A percentile compares a stretch with the other conserved stretches of the same genome.
phyloP scores from a whole-genome alignment of 2,113 vertebrate genomes.

The Dermatemys mawii region DNA sequence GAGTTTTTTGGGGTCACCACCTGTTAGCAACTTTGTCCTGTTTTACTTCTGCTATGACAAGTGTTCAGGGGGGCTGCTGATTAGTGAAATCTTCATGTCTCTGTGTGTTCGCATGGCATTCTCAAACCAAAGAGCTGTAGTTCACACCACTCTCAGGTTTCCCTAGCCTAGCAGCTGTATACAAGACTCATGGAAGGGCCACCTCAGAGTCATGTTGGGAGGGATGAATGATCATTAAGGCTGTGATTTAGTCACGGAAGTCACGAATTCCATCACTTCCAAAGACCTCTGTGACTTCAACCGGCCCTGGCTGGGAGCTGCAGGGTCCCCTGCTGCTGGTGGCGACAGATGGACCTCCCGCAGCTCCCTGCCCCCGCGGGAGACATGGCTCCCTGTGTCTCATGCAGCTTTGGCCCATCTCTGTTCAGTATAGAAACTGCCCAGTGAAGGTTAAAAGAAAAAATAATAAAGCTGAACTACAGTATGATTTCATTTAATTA shows the following conservation, averaged over 20 bases:
- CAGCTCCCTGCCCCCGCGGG: too few relatives aligned
- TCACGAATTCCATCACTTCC: too few relatives aligned
- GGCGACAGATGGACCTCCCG: too few relatives aligned
- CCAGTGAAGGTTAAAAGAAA: background rate
- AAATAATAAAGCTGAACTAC: background rate
- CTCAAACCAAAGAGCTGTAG: background rate
- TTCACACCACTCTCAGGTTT: background rate
- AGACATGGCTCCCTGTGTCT: background rate
- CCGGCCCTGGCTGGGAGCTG: too few relatives aligned
- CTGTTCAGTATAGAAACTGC: background rate
- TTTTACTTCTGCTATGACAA: background rate
- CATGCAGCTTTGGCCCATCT: accelerated
- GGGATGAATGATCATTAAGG: background rate
- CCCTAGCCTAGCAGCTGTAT: background rate
- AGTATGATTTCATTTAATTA: background rate
- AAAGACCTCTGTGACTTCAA: too few relatives aligned
- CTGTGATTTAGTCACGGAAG: too few relatives aligned
- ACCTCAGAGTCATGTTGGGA: background rate
- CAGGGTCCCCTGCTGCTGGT: too few relatives aligned
- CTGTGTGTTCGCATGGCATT: background rate
- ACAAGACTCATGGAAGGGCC: background rate
- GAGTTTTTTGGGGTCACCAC: background rate
- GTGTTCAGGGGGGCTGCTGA: background rate
- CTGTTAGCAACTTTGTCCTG: background rate
- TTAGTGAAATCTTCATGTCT: background rate